Evolutionary conservation across 2,797 vertebrate genomes (phyloP), one percentile per base, ranked within the genome.

Genomic region (Cossypha polioptera): DNA sequence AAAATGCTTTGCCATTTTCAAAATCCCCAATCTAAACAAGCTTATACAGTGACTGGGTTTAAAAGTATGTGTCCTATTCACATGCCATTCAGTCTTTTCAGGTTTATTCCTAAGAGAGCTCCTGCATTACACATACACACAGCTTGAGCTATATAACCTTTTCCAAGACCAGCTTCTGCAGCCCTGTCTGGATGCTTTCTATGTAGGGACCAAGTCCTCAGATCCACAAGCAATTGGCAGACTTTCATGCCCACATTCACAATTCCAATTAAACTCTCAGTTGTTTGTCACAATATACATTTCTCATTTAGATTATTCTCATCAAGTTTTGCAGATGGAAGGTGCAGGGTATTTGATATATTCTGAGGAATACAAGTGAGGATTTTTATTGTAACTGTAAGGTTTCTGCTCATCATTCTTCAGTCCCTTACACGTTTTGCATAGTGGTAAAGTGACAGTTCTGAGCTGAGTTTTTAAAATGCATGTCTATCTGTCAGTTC

Each of bases 401-500:
- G 36, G 16, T 86, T 94, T 87, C 33, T 66, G 14, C 51, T 87
- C 72, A 66, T 75, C 51, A 48, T 72, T 83, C 72, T 62, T 77
- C 58, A 91, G 78, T 62, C 66, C n/a, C 51, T 84, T 73, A 33
- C 25, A 42, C 0, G 0, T 90, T 96, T 90, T 51, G 9, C 10
- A 26, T 88, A 85, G 61, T 88, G 43, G 51, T 40, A 68, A 85
- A 92, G 61, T 95, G 92, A 77, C 76, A 90, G 61, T 86, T 58
- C 68, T 87, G 94, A 96, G 90, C 54, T 1, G 43, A 68, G 66
- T 90, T 92, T 83, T 93, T 93, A 92, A 90, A 88, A 92, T 84
- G 78, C 88, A 83, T 77, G 78, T 94, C 83, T 94, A 43, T 81
- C 88, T 92, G 94, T 90, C 96, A 95, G 59, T 76, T 95, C 83